phyloP scores from a whole-genome alignment of 1,140 invertebrate species.

The Hylaeus volcanicus region DNA sequence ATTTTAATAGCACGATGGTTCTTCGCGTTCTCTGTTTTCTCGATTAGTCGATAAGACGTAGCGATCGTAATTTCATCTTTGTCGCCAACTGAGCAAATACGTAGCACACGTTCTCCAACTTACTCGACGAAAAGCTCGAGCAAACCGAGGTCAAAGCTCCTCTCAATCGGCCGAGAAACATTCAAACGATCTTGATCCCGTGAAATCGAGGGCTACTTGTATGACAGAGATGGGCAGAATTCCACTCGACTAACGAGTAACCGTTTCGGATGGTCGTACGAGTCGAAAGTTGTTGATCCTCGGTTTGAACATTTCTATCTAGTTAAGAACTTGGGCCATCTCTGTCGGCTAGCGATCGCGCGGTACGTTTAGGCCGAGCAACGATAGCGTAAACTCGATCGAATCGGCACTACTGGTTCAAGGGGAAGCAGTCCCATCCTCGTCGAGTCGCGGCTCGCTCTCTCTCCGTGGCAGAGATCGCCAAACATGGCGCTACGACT shows the following conservation, averaged over 20 bases:
- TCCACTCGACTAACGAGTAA: no score
- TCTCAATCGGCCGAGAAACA: background rate
- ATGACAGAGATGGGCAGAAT: no score
- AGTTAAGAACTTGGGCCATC: no score
- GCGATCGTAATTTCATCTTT: no score
- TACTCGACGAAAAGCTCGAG: constrained; percentile 27
- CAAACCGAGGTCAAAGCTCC: background rate
- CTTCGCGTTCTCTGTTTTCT: no score
- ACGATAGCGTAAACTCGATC: constrained; percentile 59
- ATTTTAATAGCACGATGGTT: no score
- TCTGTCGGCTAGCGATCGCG: background rate
- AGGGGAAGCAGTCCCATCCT: constrained; percentile 42
- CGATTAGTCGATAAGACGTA: no score
- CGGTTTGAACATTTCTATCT: no score
- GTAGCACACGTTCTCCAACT: constrained; percentile 22
- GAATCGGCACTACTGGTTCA: constrained; percentile 60
- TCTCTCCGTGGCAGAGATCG: constrained; percentile 62
- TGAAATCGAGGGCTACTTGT: no score
- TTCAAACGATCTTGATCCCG: background rate
- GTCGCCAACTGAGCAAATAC: no score
- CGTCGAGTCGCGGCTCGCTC: constrained; percentile 56
- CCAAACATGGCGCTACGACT: constrained; percentile 67
- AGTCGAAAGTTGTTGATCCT: no score
- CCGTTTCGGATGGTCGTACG: no score
- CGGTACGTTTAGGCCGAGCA: background rate